Evolutionary conservation across 2,797 vertebrate species (phyloP), one percentile per base, ranked within the genome.

Genomic region (Crenuchus spilurus): DNA sequence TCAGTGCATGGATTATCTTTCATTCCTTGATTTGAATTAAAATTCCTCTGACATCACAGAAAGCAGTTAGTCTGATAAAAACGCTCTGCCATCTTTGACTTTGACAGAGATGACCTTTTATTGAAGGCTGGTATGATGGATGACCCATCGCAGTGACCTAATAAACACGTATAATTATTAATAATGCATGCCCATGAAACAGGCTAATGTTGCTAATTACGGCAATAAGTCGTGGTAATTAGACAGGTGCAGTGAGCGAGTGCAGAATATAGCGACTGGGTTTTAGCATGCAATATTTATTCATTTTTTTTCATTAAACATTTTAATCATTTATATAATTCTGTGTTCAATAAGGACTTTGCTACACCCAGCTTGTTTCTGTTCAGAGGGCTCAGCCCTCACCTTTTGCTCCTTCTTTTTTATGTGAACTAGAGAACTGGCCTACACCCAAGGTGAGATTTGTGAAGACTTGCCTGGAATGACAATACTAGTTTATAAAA

Each of bases 151-250:
- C 64, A 26, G 60, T 79, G 69, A 76, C 68, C 79, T 72, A 77
- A 83, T 81, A 75, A 75, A 77, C 70, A 73, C 4, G 48, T 65
- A 51, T 63, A 76, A 78, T 79, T 76, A 77, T 81, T 80, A 75
- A 79, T 83, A 72, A 79, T 81, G 62, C 26, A 79, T 72, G 48
- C 26, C 46, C 20, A 51, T 64, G 64, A 72, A 78, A 69, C 55
- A 11, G 74, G 67, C 58, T 80, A 83, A 78, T 78, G 67, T 75
- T 71, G 67, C 72, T 79, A 77, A 83, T 77, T 77, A 81, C 41
- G 9, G 69, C 46, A 62, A 77, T 77, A 79, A 66, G 69, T 82
- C 60, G 54, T 77, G 79, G 70, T 82, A 80, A 80, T 82, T 82
- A 75, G 75, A 80, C 69, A 24, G 72, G 75, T 78, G 78, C 64